These are phyloP conservation scores for Eumacrocentrus americanus DNA, from an alignment of 2,888 invertebrate species.

Conservation along the genomic window DNA sequence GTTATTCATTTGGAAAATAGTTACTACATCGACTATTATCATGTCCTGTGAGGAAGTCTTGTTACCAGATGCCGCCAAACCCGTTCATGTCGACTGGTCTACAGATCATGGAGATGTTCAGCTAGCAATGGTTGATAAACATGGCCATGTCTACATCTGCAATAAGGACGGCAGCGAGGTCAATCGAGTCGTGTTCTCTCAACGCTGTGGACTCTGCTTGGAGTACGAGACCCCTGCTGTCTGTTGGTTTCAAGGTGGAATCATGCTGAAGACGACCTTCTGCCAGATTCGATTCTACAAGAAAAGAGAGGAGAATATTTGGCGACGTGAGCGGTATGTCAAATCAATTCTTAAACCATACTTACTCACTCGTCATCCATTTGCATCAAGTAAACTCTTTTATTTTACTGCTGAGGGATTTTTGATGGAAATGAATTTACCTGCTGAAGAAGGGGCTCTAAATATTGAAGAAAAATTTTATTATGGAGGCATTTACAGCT, in stretches of 20 bases:
- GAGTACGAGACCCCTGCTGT: constrained; percentile 45
- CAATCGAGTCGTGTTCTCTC: constrained; percentile 43
- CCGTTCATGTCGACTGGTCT: constrained; percentile 48
- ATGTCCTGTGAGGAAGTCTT: constrained; percentile 41
- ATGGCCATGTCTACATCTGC: constrained; percentile 49
- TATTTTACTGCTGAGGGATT: constrained; percentile 50
- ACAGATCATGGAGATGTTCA: constrained; percentile 36
- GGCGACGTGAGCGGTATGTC: constrained; percentile 46
- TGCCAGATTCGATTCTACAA: constrained; percentile 52
- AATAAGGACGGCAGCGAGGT: constrained; percentile 44
- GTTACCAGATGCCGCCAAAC: constrained; percentile 39
- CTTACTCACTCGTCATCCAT: constrained; percentile 42
- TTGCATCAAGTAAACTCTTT: constrained; percentile 42
- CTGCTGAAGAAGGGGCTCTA: constrained; percentile 28
- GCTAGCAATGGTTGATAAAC: constrained; percentile 47
- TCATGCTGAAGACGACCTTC: constrained; percentile 51
- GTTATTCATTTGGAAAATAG: constrained; percentile 49
- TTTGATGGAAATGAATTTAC: constrained; percentile 44
- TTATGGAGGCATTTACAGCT: constrained; percentile 42
- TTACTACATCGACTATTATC: constrained; percentile 33
- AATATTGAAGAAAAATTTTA: constrained; percentile 29
- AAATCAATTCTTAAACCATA: constrained; percentile 42
- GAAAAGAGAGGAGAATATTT: constrained; percentile 34
- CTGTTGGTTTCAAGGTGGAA: constrained; percentile 50
- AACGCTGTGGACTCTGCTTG: constrained; percentile 42